Evolutionary conservation across 2,113 vertebrate species (phyloP).

Genomic region (Pipra filicauda): DNA sequence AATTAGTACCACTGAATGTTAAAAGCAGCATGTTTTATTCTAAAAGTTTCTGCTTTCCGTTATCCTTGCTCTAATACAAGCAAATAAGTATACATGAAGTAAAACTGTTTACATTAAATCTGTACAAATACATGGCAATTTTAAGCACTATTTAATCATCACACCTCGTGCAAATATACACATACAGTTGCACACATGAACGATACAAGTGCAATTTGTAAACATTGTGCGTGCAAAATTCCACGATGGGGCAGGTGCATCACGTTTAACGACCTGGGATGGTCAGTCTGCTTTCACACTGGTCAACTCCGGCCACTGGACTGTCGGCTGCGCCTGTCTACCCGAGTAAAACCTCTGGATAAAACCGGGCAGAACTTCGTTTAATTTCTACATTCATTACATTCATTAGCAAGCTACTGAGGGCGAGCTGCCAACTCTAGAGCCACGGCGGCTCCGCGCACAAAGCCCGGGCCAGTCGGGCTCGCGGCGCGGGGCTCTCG

Average conservation of each 20-base stretch:
- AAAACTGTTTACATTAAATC: not conserved
- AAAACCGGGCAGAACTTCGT: not conserved
- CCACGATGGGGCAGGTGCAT: not conserved
- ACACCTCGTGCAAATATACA: not conserved
- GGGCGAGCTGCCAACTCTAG: fast-evolving
- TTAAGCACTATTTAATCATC: not conserved
- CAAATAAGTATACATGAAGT: fast-evolving
- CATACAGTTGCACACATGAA: not conserved
- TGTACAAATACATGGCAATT: not conserved
- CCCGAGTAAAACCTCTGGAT: not conserved
- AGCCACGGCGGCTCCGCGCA: fast-evolving
- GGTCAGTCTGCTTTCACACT: fast-evolving
- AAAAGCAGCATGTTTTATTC: not conserved
- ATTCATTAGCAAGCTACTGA: not conserved
- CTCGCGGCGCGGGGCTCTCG: not conserved
- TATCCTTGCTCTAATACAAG: not conserved
- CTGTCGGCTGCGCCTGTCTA: fast-evolving
- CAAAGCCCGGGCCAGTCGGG: not conserved
- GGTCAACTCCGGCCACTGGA: fast-evolving
- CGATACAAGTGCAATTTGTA: not conserved
- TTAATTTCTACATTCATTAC: not conserved
- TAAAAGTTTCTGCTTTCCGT: not conserved
- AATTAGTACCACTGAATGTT: not conserved
- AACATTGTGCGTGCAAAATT: not conserved
- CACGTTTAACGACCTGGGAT: fast-evolving